A percentile compares a stretch with the other conserved stretches of the same genome.
Evolutionary conservation across 2,797 vertebrate genomes (phyloP).

Genomic region (Naso thynnoides): DNA sequence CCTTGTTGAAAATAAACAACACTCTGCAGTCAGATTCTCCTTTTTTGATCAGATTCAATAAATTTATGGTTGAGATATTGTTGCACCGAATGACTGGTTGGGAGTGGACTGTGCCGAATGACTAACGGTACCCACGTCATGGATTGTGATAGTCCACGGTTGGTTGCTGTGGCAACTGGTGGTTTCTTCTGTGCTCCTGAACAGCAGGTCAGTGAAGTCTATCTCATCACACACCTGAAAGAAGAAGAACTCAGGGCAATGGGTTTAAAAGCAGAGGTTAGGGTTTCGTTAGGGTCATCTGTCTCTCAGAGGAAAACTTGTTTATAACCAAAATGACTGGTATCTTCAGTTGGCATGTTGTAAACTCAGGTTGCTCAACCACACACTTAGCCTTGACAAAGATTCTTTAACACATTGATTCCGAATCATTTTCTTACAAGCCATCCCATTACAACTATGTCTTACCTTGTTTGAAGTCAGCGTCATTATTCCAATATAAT

Average conservation of each 20-base stretch:
- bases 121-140: constrained; percentile 77
- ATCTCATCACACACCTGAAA: constrained; percentile 74
- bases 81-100: not conserved
- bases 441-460: not conserved
- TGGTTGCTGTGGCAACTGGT: constrained; percentile 77
- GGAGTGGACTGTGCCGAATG: constrained; percentile 13
- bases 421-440: constrained; percentile 13
- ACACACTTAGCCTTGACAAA: constrained; percentile 7
- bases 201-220: constrained; percentile 88
- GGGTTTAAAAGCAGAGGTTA: not conserved
- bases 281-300: no score
- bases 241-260: constrained; percentile 17
- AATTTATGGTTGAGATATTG: constrained; percentile 1
- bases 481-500: constrained; percentile 64
- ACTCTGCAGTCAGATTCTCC: not conserved
- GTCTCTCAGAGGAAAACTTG: constrained; percentile 1
- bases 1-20: constrained; percentile 10
- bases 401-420: not conserved
- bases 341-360: not conserved
- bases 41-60: constrained; percentile 1
- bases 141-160: constrained; percentile 70
- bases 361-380: not conserved
- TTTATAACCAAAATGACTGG: not conserved
- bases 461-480: constrained; percentile 70
- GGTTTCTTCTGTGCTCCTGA: constrained; percentile 84